Conservation (phyloP, 2,888 invertebrate genomes). For the Meiosimyza decipiens region DNA sequence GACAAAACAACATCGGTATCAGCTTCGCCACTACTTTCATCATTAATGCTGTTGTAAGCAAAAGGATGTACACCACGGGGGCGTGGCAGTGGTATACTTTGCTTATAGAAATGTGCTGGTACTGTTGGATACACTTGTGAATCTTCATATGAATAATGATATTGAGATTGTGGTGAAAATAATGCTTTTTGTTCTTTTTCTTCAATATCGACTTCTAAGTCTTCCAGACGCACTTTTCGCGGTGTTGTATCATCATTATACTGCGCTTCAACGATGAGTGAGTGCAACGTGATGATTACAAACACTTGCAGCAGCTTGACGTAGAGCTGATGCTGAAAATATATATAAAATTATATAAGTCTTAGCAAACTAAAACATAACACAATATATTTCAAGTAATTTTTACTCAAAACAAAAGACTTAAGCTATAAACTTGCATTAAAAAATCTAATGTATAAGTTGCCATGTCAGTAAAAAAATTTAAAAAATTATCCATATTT, state of each 20-base stretch:
- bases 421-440: too few species aligned
- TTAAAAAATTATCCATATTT: too few species aligned
- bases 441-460: too few species aligned
- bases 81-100: conserved; percentile 21
- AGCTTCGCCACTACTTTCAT: neutral
- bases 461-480: too few species aligned
- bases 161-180: conserved; percentile 8
- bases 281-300: conserved; percentile 4
- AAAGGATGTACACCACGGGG: neutral
- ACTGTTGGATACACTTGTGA: neutral
- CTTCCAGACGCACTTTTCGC: conserved; percentile 76
- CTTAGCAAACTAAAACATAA: too few species aligned
- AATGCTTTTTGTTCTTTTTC: conserved; percentile 68
- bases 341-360: neutral
- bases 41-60: neutral
- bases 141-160: neutral
- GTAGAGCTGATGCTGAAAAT: neutral
- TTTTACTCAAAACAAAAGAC: too few species aligned
- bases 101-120: neutral
- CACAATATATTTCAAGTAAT: too few species aligned
- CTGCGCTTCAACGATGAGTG: conserved; percentile 32
- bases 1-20: neutral
- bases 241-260: conserved; percentile 54
- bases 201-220: conserved; percentile 79
- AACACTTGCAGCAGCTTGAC: neutral